phyloP scores from a whole-genome alignment of 2,888 invertebrate species.

The Hydroisotoma schaefferi region DNA sequence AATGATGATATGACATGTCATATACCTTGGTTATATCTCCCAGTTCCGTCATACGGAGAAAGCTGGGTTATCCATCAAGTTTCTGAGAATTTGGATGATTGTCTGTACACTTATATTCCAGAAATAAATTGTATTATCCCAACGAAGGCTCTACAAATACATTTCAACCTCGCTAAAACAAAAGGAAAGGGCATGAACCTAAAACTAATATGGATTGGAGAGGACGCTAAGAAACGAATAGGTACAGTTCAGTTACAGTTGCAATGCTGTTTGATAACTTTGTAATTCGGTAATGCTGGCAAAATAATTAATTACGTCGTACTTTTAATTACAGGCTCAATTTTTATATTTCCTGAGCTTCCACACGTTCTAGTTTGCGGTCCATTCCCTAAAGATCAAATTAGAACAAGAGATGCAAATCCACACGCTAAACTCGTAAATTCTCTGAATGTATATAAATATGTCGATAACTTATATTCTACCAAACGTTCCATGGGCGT shows the following conservation, averaged over 20 bases:
- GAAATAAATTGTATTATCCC: constrained; percentile 30
- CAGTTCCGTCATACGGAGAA: constrained; percentile 28
- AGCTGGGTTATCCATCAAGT: constrained; percentile 33
- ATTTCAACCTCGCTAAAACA: constrained; percentile 23
- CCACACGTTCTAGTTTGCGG: constrained; percentile 34
- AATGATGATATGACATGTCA: constrained; percentile 22
- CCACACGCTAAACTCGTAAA: no score
- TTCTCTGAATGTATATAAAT: no score
- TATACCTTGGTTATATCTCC: constrained; percentile 34
- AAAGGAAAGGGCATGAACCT: constrained; percentile 19
- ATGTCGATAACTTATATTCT: no score
- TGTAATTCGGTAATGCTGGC: no score
- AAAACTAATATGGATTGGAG: constrained; percentile 3
- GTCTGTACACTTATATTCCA: constrained; percentile 24
- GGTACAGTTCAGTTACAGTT: no score
- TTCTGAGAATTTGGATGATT: constrained; percentile 11
- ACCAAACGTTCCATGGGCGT: no score
- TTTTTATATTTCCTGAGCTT: constrained; percentile 31
- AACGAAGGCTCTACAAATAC: constrained; percentile 20
- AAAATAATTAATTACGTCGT: background rate
- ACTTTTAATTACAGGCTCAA: constrained; percentile 28
- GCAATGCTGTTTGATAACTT: no score
- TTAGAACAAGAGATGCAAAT: constrained; percentile 6
- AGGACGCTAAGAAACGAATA: constrained; percentile 1
- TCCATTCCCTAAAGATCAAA: constrained; percentile 28